Evolutionary conservation across 2,797 vertebrate species (phyloP), one percentile per base, ranked within the genome.

Genomic region (Calcarius lapponicus): DNA sequence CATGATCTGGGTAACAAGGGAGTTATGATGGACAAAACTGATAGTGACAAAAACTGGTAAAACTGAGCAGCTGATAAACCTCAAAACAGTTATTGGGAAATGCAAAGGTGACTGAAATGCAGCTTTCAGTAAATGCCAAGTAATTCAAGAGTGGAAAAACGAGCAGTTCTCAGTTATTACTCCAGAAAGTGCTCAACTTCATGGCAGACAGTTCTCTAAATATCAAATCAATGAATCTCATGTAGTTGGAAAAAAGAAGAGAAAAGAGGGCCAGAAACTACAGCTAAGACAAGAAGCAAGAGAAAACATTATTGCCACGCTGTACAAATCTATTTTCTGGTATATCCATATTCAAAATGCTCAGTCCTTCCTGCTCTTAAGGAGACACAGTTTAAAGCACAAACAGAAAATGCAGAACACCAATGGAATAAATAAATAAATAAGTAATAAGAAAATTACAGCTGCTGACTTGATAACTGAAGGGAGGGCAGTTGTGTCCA

Each of bases 391-490:
- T 16, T 19, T 19, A 19, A 71, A 75, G 51, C 45, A 79, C 8
- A 58, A 76, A 84, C 21, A 70, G 24, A 67, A 88, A 73, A 85
- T 24, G 71, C 21, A 75, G 67, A 75, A 69, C 22, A 67, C 19
- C 15, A 17, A 64, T 42, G 26, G 40, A 66, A 65, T n/a, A 76
- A 72, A 83, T n/a, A 76, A 72, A 83, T 11, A 75, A 64, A n/a
- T 60, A 73, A 86, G 47, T 60, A 31, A 15, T 32, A 79, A 53
- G 40, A 71, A 79, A 65, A 93, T 83, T 74, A 76, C 61, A 88
- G 79, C 61, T 97, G 96, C 98, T 97, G 90, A 99, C 99, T 99
- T 98, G 96, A 99, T 98, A 88, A 99, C 99, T 92, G 98, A 98
- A 75, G 99, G 98, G 78, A 99, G 98, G 38, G 98, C 98, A 86